Percentiles rank a stretch among this genome's conserved stretches.
These are phyloP conservation scores for Malurus cyaneus DNA, from an alignment of 2,113 vertebrate genomes.

Conservation along the genomic window DNA sequence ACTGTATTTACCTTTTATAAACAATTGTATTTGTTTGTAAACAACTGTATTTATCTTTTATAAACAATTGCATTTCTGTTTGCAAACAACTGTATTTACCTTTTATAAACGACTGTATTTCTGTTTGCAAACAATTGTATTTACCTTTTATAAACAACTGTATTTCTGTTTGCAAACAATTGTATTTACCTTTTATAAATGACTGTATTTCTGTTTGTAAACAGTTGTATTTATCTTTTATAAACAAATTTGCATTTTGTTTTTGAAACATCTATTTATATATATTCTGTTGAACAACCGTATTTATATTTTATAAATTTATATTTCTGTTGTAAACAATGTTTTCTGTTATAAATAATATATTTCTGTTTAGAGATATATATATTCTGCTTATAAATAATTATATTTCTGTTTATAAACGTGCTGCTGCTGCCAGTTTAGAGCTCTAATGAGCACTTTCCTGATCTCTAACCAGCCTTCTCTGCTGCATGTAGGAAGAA, in stretches of 20 bases:
- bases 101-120: background rate
- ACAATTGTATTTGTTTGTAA: background rate
- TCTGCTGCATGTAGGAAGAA: background rate
- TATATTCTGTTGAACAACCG: no score
- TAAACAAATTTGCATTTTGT: background rate
- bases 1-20: background rate
- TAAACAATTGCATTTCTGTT: background rate
- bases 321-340: background rate
- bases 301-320: background rate
- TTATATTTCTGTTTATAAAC: background rate
- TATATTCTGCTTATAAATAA: background rate
- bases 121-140: background rate
- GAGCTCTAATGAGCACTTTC: constrained; percentile 27
- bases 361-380: background rate
- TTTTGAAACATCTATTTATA: no score
- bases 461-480: constrained; percentile 28
- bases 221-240: background rate
- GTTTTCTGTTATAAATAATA: background rate
- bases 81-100: background rate
- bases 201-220: background rate
- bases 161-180: background rate
- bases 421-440: constrained; percentile 23
- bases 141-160: background rate
- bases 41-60: no score
- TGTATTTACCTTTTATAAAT: background rate